A percentile compares a stretch with the other conserved stretches of the same genome.
These are phyloP conservation scores for Andrena flavipes DNA, from an alignment of 2,888 invertebrate species.

Conservation along the genomic window DNA sequence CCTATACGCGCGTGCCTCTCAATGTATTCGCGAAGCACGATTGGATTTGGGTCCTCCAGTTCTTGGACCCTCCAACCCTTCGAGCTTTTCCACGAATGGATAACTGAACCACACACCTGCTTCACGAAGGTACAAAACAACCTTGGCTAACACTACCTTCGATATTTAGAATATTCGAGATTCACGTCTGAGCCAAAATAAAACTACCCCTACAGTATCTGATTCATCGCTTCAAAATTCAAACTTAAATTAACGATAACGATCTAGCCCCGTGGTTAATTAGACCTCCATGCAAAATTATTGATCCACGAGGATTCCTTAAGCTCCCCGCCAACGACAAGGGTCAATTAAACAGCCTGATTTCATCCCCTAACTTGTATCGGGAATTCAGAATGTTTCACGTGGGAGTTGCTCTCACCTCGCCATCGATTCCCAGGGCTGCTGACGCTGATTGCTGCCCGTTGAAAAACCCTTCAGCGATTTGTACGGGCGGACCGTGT, in stretches of 20 bases:
- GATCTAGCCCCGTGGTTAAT: neutral
- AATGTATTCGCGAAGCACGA: constrained; percentile 20
- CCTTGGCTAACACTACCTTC: too few species aligned
- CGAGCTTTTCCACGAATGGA: too few species aligned
- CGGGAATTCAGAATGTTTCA: constrained; percentile 14
- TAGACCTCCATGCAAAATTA: neutral
- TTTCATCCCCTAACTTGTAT: neutral
- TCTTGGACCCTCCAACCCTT: neutral
- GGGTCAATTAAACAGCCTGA: constrained; percentile 15
- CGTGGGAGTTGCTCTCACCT: constrained; percentile 18
- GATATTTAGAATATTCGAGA: too few species aligned
- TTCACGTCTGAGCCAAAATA: too few species aligned
- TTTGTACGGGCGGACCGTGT: constrained; percentile 37
- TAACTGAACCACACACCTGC: too few species aligned
- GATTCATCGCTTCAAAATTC: too few species aligned
- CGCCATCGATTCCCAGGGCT: constrained; percentile 43
- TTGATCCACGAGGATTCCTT: neutral
- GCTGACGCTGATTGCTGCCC: constrained; percentile 65
- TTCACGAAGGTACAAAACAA: too few species aligned
- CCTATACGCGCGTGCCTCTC: constrained; percentile 27
- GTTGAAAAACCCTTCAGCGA: constrained; percentile 63
- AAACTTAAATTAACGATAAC: neutral
- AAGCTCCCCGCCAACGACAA: constrained; percentile 8
- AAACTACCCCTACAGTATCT: too few species aligned
- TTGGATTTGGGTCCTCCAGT: constrained; percentile 3